phyloP scores from a whole-genome alignment of 2,113 vertebrate species.

The Zapus hudsonius region DNA sequence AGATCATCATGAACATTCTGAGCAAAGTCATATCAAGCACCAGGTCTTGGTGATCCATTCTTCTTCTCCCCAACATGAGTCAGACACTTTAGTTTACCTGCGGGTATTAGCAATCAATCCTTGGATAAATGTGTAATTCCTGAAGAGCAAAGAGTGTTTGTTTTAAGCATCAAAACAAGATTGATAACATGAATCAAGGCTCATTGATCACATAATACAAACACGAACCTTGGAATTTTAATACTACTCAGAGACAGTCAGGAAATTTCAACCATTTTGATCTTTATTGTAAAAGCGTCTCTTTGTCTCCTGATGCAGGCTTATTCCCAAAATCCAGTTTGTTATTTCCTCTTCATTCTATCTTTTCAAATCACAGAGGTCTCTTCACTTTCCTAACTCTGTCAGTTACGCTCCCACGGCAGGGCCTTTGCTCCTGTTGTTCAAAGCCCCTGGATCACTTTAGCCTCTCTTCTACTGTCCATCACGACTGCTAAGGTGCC shows the following conservation, averaged over 20 bases:
- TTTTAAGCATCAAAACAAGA: constrained; percentile 64
- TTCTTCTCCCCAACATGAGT: constrained; percentile 52
- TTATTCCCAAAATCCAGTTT: background rate
- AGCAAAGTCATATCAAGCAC: constrained; percentile 18
- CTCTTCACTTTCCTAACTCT: background rate
- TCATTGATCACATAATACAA: constrained; percentile 56
- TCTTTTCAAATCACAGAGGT: background rate
- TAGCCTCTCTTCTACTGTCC: background rate
- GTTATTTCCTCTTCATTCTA: background rate
- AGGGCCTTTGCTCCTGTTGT: background rate
- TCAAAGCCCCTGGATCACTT: background rate
- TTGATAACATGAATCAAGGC: constrained; percentile 69
- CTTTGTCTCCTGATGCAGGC: background rate
- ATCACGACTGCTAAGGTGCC: background rate
- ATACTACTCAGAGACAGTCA: background rate
- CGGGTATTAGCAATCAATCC: constrained; percentile 24
- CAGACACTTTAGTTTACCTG: constrained; percentile 58
- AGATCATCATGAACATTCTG: constrained; percentile 11
- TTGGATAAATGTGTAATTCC: constrained; percentile 67
- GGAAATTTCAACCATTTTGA: background rate
- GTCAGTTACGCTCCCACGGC: background rate
- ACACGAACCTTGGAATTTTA: constrained; percentile 10
- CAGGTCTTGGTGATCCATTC: background rate
- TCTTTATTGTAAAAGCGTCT: background rate
- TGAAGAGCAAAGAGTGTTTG: constrained; percentile 50